A percentile compares a stretch with the other conserved stretches of the same genome.
These are phyloP conservation scores for Macrotrachela quadricornifera DNA, from an alignment of 1,140 invertebrate genomes.

Conservation along the genomic window DNA sequence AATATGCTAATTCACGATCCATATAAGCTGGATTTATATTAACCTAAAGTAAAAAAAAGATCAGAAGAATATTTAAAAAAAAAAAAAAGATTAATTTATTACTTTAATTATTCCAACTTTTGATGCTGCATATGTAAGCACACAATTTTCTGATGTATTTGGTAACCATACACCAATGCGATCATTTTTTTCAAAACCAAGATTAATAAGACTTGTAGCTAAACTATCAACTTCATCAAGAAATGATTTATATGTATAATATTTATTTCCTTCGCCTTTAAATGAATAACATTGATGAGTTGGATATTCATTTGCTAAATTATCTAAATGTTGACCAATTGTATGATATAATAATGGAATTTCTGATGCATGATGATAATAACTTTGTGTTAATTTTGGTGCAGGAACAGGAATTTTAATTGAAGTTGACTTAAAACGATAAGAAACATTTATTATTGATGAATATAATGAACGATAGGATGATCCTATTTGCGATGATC, in stretches of 20 bases:
- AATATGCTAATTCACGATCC: slow-evolving; percentile 50
- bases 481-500: too few species aligned
- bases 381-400: too few species aligned
- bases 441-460: too few species aligned
- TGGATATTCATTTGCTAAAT: not conserved
- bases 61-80: too few species aligned
- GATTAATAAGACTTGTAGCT: slow-evolving; percentile 49
- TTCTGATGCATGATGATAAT: too few species aligned
- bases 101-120: slow-evolving; percentile 60
- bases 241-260: not conserved
- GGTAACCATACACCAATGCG: slow-evolving; percentile 60
- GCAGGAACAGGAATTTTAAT: too few species aligned
- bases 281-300: slow-evolving; percentile 1
- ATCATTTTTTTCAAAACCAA: slow-evolving; percentile 59
- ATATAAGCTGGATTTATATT: slow-evolving; percentile 64
- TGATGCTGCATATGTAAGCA: slow-evolving; percentile 50
- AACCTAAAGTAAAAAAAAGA: slow-evolving; percentile 32
- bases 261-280: not conserved
- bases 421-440: too few species aligned
- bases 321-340: not conserved
- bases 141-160: slow-evolving; percentile 58
- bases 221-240: slow-evolving; percentile 45
- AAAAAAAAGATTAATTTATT: slow-evolving; percentile 16
- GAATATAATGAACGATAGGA: too few species aligned
- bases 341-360: not conserved